A percentile compares a stretch with the other conserved stretches of the same genome.
Evolutionary conservation across 2,888 invertebrate genomes (phyloP).

Genomic region (Perizoma affinitatum): DNA sequence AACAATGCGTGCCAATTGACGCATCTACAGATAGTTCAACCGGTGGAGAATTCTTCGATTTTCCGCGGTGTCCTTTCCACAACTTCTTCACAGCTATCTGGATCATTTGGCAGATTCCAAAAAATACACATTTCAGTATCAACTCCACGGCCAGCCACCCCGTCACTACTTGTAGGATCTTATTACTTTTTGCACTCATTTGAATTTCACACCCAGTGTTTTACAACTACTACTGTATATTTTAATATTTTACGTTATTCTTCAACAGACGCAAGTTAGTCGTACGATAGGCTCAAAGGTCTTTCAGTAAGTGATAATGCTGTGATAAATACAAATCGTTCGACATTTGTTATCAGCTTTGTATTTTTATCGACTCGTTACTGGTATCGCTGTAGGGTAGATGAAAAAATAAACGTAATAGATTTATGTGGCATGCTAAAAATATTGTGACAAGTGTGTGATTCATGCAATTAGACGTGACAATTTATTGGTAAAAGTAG

Average conservation of each 20-base stretch:
- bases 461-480: constrained; percentile 4
- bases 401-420: constrained; percentile 10
- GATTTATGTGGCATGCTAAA: constrained; percentile 3
- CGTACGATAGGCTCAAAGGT: constrained; percentile 58
- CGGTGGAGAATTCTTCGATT: constrained; percentile 51
- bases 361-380: constrained; percentile 34
- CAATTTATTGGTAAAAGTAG: neutral
- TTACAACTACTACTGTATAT: no score
- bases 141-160: constrained; percentile 73
- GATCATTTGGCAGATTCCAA: constrained; percentile 71
- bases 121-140: constrained; percentile 61
- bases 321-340: constrained; percentile 47
- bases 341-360: constrained; percentile 46
- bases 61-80: constrained; percentile 73
- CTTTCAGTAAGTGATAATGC: constrained; percentile 48
- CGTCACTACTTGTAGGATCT: constrained; percentile 61
- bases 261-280: constrained; percentile 16
- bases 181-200: constrained; percentile 62
- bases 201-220: constrained; percentile 8
- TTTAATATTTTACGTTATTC: neutral
- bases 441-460: constrained; percentile 11
- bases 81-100: constrained; percentile 64
- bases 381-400: constrained; percentile 27
- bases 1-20: constrained; percentile 74
- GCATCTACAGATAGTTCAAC: constrained; percentile 73